Evolutionary conservation across 2,797 vertebrate species (phyloP), one percentile per base, ranked within the genome.

Genomic region (Peromyscus aztecus): DNA sequence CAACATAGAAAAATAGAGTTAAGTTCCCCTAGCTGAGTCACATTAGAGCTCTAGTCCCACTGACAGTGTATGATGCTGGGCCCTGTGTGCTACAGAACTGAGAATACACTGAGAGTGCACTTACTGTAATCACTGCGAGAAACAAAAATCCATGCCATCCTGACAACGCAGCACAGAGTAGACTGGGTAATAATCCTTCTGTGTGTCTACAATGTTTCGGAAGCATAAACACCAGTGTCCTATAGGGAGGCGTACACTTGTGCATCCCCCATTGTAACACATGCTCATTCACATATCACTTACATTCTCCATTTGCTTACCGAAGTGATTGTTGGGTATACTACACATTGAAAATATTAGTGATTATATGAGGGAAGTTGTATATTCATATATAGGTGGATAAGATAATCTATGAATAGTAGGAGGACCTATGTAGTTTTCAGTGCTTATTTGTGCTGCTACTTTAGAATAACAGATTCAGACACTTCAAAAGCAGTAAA

Each of bases 331-430:
- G n/a, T 55, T 83, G 52, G 13, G 16, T 77, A 19, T 77, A 89
- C 21, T 94, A 67, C 29, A 46, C 57, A 94, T 43, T 93, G 49
- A 89, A 95, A 94, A 94, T 90, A 90, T 89, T 92, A 80, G 5
- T 94, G 24, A 85, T 73, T 77, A 31, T 37, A 61, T 55, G 5
- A 31, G 9, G 21, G 61, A 82, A 63, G 29, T 46, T 75, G 57
- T 78, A 80, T 13, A 49, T 16, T 52, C 49, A 52, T 52, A 23
- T 23, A 24, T 13, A 65, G 29, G 4, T 92, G 31, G 93, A 69
- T 6, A 91, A 14, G 21, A 31, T 90, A 81, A 75, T 75, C 12
- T 89, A 27, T 84, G 5, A 5, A n/a, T 81, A 71, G 5, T 83
- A 61, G 46, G 75, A 71, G n/a, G 16, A 61, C 40, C n/a, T 76